phyloP scores from a whole-genome alignment of 2,797 vertebrate species.

The Kryptolebias ocellatus region DNA sequence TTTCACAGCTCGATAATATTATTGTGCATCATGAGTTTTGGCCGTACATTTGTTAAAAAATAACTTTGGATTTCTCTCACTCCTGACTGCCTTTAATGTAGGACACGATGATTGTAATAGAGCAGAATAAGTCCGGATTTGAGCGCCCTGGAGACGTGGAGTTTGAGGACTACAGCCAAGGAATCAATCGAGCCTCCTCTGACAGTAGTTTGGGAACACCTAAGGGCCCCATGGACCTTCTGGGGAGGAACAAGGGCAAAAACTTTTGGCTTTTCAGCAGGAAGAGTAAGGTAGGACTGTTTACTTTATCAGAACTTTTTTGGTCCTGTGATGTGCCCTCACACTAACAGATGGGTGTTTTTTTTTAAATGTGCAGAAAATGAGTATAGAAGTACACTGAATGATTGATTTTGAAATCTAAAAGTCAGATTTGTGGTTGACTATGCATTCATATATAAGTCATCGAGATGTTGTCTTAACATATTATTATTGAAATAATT shows the following conservation, averaged over 20 bases:
- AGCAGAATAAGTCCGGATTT: conserved; percentile 91
- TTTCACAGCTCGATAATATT: conserved; percentile 23
- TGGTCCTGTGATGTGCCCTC: conserved; percentile 1
- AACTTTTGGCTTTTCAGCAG: conserved; percentile 91
- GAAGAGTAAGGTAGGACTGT: conserved; percentile 87
- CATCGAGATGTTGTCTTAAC: no score
- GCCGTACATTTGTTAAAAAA: conserved; percentile 18
- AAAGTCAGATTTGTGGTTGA: conserved; percentile 16
- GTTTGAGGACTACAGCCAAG: conserved; percentile 93
- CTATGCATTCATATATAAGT: neutral
- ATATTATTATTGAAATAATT: neutral
- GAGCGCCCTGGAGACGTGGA: conserved; percentile 89
- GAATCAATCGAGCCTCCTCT: conserved; percentile 88
- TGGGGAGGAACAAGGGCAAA: conserved; percentile 84
- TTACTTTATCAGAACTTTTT: neutral
- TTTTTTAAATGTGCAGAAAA: neutral
- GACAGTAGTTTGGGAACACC: conserved; percentile 89
- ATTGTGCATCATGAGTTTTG: conserved; percentile 14
- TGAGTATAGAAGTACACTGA: neutral
- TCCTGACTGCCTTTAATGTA: conserved; percentile 48
- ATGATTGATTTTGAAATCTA: conserved; percentile 4
- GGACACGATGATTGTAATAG: conserved; percentile 88
- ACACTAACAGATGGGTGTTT: neutral
- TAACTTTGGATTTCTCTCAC: conserved; percentile 22
- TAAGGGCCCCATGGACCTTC: conserved; percentile 84